Base-by-base conservation (phyloP, 2,888 invertebrate species). In the Trichogramma evanescens region DNA sequence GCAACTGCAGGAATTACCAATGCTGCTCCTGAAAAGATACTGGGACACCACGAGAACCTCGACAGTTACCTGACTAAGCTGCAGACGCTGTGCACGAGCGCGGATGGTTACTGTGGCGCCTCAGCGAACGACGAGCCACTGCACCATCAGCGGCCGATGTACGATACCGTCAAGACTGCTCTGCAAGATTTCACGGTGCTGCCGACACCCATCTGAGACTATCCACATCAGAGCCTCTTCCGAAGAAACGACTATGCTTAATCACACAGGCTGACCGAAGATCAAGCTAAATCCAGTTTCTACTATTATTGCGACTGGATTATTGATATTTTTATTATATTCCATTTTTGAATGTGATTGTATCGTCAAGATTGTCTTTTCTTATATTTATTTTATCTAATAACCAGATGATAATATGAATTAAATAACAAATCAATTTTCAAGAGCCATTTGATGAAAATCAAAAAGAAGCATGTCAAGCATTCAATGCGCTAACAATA, bases 11-110 rank as follows among this genome's bases (percentile, higher is more conserved):
- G 44, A 3, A 50, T 9, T 4, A 57, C 48, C 40, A 54, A 52
- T 38, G 44, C 81, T 70, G 78, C 80, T 1, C 65, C 63, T 46
- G 68, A 68, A 42, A 68, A 58, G 50, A 6, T 10, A 9, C 43
- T 66, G 44, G 67, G 68, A 63, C 68, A 68, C 53, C 91, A 90
- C 74, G 94, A 94, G 74, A 93, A 93, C 80, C 93, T 95, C 79
- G 94, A 95, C 81, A 91, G 90, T 67, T 95, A 94, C 80, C 86
- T 95, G 72, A 91, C 89, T 68, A 94, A 93, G 77, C 83, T 95
- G 68, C 95, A 95, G 76, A 93, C 92, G 46, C 83, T 95, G 59
- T 95, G 94, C 82, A 74, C 75, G 58, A 73, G 73, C 63, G 89
- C 91, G 38, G 90, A 90, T 71, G 89, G 89, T 56, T 88, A 91